Conservation (phyloP, 2,888 invertebrate species). For the Tortrix viridana region DNA sequence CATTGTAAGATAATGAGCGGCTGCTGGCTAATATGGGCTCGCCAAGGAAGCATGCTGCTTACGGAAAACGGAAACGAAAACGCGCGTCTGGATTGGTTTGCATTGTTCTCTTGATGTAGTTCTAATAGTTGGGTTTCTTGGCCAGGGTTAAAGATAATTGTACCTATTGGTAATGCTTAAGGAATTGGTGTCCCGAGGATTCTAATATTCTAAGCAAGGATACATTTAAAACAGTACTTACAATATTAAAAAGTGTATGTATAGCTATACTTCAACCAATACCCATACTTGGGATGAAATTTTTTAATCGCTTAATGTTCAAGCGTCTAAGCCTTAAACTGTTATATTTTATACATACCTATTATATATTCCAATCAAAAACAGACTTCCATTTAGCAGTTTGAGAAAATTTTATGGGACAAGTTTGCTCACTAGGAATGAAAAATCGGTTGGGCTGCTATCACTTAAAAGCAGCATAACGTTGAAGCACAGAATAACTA, state of each 20-base stretch:
- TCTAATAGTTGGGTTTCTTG: conserved; percentile 20
- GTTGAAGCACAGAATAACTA: too few relatives aligned
- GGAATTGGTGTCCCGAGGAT: not conserved
- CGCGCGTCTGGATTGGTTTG: conserved; percentile 12
- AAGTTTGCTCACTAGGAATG: too few relatives aligned
- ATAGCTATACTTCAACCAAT: too few relatives aligned
- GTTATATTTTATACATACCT: too few relatives aligned
- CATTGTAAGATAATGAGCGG: conserved; percentile 37
- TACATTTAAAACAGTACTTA: not conserved
- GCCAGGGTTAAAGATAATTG: not conserved
- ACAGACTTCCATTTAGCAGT: too few relatives aligned
- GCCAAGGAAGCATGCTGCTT: conserved; percentile 35
- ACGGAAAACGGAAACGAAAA: conserved; percentile 37
- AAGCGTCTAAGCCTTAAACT: too few relatives aligned
- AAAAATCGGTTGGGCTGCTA: too few relatives aligned
- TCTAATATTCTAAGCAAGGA: not conserved
- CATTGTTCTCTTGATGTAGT: conserved; percentile 32
- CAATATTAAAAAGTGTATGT: not conserved
- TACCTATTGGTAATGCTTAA: not conserved
- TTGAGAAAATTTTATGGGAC: too few relatives aligned
- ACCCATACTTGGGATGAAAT: too few relatives aligned
- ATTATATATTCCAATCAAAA: too few relatives aligned
- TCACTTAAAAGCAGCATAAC: too few relatives aligned
- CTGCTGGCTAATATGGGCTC: conserved; percentile 25
- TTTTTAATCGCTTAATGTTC: too few relatives aligned